These are phyloP conservation scores for Trichonephila clavipes DNA, from an alignment of 1,140 invertebrate genomes.

Conservation along the genomic window DNA sequence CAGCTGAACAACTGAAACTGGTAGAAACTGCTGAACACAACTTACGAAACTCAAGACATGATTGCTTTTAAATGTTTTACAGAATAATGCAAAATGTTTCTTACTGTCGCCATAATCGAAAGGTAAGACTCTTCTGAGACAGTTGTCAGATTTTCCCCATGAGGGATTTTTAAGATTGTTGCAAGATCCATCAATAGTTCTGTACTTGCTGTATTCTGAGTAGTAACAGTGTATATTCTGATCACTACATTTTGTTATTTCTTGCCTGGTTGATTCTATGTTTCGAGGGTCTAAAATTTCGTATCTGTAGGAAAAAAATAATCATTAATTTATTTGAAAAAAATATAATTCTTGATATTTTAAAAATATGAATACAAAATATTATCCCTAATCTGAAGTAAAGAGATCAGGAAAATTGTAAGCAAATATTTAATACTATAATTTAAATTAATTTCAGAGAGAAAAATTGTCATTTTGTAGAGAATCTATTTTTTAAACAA, in stretches of 20 bases:
- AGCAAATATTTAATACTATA: too few species aligned
- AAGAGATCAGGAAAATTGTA: too few species aligned
- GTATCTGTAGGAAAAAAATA: slow-evolving; percentile 7
- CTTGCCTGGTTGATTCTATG: slow-evolving; percentile 52
- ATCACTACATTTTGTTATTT: slow-evolving; percentile 41
- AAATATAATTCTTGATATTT: not conserved
- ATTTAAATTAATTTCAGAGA: too few species aligned
- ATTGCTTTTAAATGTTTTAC: too few species aligned
- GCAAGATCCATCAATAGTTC: slow-evolving; percentile 89
- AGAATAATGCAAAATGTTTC: not conserved
- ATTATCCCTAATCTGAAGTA: too few species aligned
- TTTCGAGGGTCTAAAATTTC: slow-evolving; percentile 54
- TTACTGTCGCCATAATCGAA: slow-evolving; percentile 86
- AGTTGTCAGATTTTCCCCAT: slow-evolving; percentile 84
- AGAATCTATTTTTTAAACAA: too few species aligned
- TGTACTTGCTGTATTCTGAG: slow-evolving; percentile 82
- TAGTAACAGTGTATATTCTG: slow-evolving; percentile 49
- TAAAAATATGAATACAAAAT: too few species aligned
- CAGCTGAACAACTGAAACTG: too few species aligned
- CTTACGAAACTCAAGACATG: too few species aligned
- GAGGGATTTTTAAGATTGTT: slow-evolving; percentile 87
- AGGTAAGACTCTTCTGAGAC: slow-evolving; percentile 84
- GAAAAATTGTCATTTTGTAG: too few species aligned
- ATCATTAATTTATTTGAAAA: not conserved
- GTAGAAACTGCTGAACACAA: too few species aligned